Evolutionary conservation across 2,113 vertebrate genomes (phyloP).

Genomic region (Herpailurus yagouaroundi): DNA sequence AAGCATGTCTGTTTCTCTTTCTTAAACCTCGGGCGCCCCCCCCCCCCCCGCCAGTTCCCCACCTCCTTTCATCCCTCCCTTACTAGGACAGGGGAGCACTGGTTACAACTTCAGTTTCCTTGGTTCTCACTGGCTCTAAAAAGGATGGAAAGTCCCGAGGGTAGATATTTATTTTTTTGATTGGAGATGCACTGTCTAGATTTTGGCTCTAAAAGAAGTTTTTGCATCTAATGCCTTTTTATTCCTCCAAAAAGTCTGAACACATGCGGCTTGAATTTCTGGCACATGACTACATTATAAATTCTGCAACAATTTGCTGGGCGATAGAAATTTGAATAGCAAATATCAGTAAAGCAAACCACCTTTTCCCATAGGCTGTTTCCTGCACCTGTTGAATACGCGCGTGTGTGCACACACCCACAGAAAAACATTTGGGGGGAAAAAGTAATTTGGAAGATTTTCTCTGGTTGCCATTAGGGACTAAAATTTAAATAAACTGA

Average conservation of each 20-base stretch:
- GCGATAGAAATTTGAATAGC: neutral
- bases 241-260: neutral
- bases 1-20: slow-evolving; percentile 11
- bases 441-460: neutral
- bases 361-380: neutral
- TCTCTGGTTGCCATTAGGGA: neutral
- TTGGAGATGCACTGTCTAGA: neutral
- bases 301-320: neutral
- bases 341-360: neutral
- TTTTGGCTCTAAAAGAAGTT: neutral
- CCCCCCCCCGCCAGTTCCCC: rapidly evolving
- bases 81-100: neutral
- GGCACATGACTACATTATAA: neutral
- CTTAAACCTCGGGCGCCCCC: no score
- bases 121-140: neutral
- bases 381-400: neutral
- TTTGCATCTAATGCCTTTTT: neutral
- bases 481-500: slow-evolving; percentile 11
- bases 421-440: neutral
- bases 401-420: neutral
- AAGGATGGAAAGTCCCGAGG: neutral
- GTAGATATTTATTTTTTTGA: neutral
- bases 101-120: neutral
- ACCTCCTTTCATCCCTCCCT: neutral
- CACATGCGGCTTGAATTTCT: neutral